phyloP scores from a whole-genome alignment of 2,113 vertebrate species.

The Sinocyclocheilus anophthalmus region DNA sequence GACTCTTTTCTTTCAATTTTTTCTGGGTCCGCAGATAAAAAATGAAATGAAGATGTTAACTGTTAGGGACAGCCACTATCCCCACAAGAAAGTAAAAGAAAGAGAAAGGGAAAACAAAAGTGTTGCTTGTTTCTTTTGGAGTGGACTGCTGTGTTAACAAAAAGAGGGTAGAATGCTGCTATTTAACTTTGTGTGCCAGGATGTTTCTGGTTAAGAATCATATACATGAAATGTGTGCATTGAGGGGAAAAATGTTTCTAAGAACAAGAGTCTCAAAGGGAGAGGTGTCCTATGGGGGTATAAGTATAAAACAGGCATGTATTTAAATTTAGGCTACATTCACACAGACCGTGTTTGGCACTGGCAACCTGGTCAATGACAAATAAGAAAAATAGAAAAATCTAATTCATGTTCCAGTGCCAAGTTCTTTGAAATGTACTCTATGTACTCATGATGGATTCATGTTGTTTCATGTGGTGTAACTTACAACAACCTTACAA shows the following conservation, averaged over 20 bases:
- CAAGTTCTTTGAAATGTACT: no score
- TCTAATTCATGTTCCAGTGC: neutral
- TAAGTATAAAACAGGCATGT: neutral
- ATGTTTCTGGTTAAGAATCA: neutral
- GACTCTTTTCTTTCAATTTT: conserved; percentile 19
- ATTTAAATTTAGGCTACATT: neutral
- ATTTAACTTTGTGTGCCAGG: neutral
- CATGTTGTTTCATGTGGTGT: no score
- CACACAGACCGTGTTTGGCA: neutral
- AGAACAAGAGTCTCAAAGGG: neutral
- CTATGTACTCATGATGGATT: neutral
- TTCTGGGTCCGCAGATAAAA: conserved; percentile 14
- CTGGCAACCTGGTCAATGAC: neutral
- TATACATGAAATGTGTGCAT: neutral
- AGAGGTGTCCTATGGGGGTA: neutral
- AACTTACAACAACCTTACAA: no score
- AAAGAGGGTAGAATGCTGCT: neutral
- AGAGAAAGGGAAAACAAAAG: neutral
- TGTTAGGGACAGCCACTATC: conserved; percentile 27
- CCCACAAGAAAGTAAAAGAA: neutral
- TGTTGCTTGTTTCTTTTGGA: neutral
- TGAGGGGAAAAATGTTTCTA: neutral
- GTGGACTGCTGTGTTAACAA: neutral
- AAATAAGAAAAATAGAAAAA: neutral
- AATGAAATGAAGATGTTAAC: conserved; percentile 41